Conservation (phyloP, 2,888 invertebrate genomes). For the Parnassius glacialis region DNA sequence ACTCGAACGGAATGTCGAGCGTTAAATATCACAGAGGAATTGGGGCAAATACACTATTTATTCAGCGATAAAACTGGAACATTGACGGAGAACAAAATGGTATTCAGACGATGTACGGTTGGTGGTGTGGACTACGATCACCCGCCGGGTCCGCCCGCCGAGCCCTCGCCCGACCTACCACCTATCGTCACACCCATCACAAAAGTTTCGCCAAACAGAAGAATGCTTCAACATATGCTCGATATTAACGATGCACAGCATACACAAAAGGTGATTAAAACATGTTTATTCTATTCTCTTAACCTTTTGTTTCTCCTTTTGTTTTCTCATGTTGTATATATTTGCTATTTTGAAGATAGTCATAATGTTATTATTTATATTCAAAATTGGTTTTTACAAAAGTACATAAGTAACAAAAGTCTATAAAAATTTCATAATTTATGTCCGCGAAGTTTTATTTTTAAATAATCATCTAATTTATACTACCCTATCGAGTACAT, state of each 20-base stretch:
- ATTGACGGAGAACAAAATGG: slow-evolving; percentile 98
- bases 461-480: too few relatives aligned
- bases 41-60: slow-evolving; percentile 94
- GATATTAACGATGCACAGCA: slow-evolving; percentile 77
- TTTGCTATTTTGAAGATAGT: not conserved
- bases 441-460: too few relatives aligned
- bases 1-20: slow-evolving; percentile 91
- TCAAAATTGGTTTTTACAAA: too few relatives aligned
- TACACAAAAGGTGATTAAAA: slow-evolving; percentile 75
- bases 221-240: slow-evolving; percentile 64
- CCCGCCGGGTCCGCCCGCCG: slow-evolving; percentile 86
- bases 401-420: too few relatives aligned
- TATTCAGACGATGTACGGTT: slow-evolving; percentile 94
- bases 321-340: not conserved
- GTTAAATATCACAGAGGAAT: slow-evolving; percentile 97
- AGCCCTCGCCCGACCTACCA: slow-evolving; percentile 77
- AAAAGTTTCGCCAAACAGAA: slow-evolving; percentile 66
- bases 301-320: not conserved
- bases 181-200: slow-evolving; percentile 73
- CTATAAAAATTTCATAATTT: too few relatives aligned
- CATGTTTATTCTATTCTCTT: not conserved
- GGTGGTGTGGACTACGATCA: slow-evolving; percentile 95
- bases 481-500: too few relatives aligned
- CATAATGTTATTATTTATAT: not conserved
- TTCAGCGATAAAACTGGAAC: slow-evolving; percentile 99